Conservation (phyloP, 2,888 invertebrate genomes). For the Pheosia gnoma region DNA sequence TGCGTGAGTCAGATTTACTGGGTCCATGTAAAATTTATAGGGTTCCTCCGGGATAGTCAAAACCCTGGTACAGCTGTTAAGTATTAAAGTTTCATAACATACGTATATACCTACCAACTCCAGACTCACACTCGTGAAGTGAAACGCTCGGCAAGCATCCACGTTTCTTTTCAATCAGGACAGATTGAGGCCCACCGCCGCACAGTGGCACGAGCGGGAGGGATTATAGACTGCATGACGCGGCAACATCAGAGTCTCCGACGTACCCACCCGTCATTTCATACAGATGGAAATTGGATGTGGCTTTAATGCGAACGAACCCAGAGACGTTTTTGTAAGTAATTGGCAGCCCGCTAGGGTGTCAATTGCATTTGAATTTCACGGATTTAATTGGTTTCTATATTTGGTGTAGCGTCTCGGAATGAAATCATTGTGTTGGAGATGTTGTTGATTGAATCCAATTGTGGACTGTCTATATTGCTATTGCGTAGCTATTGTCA, state of each 20-base stretch:
- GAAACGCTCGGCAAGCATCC: constrained; percentile 66
- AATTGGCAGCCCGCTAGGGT: constrained; percentile 41
- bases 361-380: constrained; percentile 27
- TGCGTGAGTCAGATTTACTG: too few species aligned
- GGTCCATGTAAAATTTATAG: too few species aligned
- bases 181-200: constrained; percentile 63
- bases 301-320: constrained; percentile 59
- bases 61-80: too few species aligned
- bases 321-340: constrained; percentile 52
- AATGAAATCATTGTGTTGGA: constrained; percentile 1
- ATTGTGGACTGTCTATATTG: background rate
- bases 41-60: too few species aligned
- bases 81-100: background rate
- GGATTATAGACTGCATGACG: constrained; percentile 76
- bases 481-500: background rate
- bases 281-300: constrained; percentile 70
- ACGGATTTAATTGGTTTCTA: constrained; percentile 24
- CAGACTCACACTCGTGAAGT: constrained; percentile 38
- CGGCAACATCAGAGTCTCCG: constrained; percentile 66
- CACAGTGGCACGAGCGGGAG: constrained; percentile 46
- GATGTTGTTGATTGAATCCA: constrained; percentile 5
- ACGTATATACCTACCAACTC: background rate
- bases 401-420: constrained; percentile 13
- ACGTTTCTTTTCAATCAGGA: constrained; percentile 69
- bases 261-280: constrained; percentile 52